These are phyloP conservation scores for Chondrosia reniformis DNA, from an alignment of 37 sponge, comb jelly and placozoan genomes.

Conservation along the genomic window DNA sequence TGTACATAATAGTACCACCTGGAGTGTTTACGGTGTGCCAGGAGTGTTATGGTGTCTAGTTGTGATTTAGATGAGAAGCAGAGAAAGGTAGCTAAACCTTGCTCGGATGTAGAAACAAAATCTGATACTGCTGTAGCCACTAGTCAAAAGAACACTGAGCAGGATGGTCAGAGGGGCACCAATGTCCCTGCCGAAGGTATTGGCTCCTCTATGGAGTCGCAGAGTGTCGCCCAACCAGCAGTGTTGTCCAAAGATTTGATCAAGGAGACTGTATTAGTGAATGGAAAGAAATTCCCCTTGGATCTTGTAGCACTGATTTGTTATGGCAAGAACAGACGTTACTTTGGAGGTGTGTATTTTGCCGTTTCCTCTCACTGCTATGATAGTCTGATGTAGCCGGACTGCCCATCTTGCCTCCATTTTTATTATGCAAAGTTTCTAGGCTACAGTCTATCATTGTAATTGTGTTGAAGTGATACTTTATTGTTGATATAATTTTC, in stretches of 20 bases:
- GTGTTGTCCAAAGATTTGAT: conserved; percentile 11
- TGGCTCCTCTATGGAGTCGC: neutral
- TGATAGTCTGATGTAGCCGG: no score
- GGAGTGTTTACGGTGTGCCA: no score
- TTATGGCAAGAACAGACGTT: conserved; percentile 23
- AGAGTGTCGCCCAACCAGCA: neutral
- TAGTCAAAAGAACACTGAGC: no score
- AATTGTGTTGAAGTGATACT: neutral
- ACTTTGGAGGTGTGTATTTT: conserved; percentile 7
- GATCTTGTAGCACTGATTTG: conserved; percentile 28
- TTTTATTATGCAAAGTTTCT: no score
- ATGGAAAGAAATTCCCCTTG: conserved; percentile 8
- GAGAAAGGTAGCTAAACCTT: no score
- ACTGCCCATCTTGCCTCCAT: no score
- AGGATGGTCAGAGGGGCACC: neutral
- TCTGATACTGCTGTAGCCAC: no score
- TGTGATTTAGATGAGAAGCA: no score
- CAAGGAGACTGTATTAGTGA: conserved; percentile 7
- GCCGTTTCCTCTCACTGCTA: neutral
- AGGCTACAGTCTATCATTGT: no score
- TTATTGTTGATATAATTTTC: neutral
- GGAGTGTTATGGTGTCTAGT: no score
- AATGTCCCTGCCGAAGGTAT: neutral
- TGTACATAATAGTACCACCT: no score
- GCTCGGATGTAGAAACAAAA: no score